These are phyloP conservation scores for Oreortyx pictus DNA, from an alignment of 2,797 vertebrate genomes.

Conservation along the genomic window DNA sequence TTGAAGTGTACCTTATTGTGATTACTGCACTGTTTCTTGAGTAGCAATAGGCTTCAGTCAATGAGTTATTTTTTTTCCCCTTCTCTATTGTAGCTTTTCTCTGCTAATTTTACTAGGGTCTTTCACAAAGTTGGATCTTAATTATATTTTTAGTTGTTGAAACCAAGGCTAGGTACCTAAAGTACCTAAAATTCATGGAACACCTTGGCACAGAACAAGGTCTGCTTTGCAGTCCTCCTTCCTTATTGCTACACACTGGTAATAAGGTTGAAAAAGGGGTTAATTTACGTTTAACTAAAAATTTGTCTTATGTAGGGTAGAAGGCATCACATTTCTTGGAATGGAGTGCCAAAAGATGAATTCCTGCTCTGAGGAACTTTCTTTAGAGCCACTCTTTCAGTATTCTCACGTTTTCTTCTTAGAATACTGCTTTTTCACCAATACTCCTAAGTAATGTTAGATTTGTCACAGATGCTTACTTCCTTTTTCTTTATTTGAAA, in stretches of 20 bases:
- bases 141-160: background rate
- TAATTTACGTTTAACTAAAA: constrained; percentile 21
- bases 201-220: background rate
- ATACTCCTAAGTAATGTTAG: background rate
- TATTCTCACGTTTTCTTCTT: background rate
- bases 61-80: background rate
- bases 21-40: background rate
- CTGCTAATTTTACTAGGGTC: background rate
- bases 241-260: background rate
- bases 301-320: background rate
- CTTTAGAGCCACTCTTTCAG: background rate
- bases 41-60: background rate
- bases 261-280: background rate
- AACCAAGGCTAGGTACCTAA: background rate
- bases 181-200: background rate
- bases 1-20: background rate
- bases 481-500: background rate
- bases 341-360: background rate
- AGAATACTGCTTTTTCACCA: background rate
- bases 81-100: background rate
- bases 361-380: constrained; percentile 11
- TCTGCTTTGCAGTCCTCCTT: background rate
- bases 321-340: constrained; percentile 17
- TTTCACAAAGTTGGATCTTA: background rate
- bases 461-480: background rate